These are phyloP conservation scores for Glareola pratincola DNA, from an alignment of 2,113 vertebrate species.

Conservation along the genomic window DNA sequence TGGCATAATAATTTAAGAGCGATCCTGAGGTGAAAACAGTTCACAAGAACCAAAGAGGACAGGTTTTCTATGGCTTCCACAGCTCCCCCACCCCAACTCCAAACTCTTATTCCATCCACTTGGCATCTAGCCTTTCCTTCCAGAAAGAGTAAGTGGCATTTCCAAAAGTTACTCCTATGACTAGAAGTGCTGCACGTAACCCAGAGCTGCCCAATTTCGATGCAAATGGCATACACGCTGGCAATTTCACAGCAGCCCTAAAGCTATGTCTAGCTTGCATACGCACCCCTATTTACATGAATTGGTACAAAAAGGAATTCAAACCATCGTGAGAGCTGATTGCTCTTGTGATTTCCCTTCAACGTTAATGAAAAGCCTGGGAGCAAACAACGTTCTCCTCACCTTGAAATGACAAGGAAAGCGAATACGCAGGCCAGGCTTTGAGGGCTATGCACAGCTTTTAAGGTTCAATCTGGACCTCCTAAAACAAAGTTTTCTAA, in stretches of 20 bases:
- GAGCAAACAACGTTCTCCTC: slow-evolving; percentile 18
- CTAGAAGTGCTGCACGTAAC: background rate
- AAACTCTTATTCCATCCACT: background rate
- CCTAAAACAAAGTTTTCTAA: slow-evolving; percentile 27
- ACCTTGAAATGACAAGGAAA: slow-evolving; percentile 21
- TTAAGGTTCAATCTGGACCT: background rate
- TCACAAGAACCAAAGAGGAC: background rate
- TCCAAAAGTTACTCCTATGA: background rate
- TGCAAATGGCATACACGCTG: background rate
- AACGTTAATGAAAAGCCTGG: slow-evolving; percentile 2
- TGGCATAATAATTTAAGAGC: background rate
- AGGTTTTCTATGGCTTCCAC: background rate
- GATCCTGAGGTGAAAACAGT: background rate
- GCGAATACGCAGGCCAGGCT: background rate
- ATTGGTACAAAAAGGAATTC: slow-evolving; percentile 9
- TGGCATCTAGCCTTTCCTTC: background rate
- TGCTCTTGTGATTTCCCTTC: background rate
- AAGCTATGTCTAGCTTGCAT: background rate
- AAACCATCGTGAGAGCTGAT: background rate
- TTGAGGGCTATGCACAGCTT: background rate
- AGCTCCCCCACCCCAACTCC: background rate
- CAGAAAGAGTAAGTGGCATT: background rate
- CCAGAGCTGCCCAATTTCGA: background rate
- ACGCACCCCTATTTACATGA: background rate
- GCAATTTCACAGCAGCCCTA: slow-evolving; percentile 5